Evolutionary conservation across 92 coral and sea anemone species (phyloP).

Genomic region (Bergia puertoricense): DNA sequence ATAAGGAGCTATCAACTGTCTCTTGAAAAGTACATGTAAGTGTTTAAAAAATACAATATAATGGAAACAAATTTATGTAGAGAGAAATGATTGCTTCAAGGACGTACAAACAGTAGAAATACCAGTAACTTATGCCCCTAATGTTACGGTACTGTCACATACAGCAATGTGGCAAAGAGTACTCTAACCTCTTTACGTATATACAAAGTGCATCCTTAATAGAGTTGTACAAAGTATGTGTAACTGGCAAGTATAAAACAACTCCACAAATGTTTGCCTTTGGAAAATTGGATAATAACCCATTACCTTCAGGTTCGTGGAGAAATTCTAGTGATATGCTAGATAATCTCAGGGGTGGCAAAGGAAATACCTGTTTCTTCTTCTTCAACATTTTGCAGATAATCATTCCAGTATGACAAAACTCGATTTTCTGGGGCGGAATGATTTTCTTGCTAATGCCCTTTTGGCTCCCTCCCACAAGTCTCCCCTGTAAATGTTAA

Average conservation of each 20-base stretch:
- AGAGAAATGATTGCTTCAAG: too few relatives aligned
- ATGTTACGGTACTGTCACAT: too few relatives aligned
- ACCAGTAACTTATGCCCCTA: too few relatives aligned
- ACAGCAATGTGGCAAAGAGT: too few relatives aligned
- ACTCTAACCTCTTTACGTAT: slow-evolving; percentile 35
- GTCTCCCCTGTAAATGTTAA: slow-evolving; percentile 65
- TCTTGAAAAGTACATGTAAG: not conserved
- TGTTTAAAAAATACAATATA: not conserved
- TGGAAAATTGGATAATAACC: slow-evolving; percentile 51
- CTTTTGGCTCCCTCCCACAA: slow-evolving; percentile 71
- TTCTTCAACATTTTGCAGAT: not conserved
- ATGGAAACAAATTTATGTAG: too few relatives aligned
- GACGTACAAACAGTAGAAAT: too few relatives aligned
- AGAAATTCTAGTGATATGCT: slow-evolving; percentile 25
- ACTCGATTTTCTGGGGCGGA: slow-evolving; percentile 48
- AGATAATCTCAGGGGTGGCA: not conserved
- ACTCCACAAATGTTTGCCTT: slow-evolving; percentile 49
- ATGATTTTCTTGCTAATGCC: slow-evolving; percentile 63
- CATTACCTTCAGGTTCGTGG: slow-evolving; percentile 51
- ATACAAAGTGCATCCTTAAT: slow-evolving; percentile 61
- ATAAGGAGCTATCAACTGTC: not conserved
- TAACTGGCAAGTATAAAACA: slow-evolving; percentile 52
- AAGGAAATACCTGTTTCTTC: not conserved
- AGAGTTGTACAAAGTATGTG: slow-evolving; percentile 52
- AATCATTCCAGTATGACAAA: too few relatives aligned